Evolutionary conservation across 35 echinoderm and acorn worm genomes (phyloP).

Genomic region (Heliocidaris tuberculata): DNA sequence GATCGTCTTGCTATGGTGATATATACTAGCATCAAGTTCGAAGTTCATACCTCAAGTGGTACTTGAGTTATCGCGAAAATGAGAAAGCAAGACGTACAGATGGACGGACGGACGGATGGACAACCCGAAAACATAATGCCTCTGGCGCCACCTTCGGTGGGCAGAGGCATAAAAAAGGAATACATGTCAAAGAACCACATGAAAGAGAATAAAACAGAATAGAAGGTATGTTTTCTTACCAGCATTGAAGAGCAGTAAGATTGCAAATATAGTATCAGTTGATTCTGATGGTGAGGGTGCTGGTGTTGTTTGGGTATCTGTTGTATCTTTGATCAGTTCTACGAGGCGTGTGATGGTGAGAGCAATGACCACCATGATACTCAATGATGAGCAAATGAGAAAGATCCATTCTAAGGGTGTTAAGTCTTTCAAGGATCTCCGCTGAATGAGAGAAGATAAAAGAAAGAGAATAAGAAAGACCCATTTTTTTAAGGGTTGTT

Average conservation of each 20-base stretch:
- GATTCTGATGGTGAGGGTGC: background rate
- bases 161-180: too few species aligned
- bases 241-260: slow-evolving; percentile 42
- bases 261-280: slow-evolving; percentile 11
- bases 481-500: too few species aligned
- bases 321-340: background rate
- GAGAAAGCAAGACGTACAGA: too few species aligned
- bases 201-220: background rate
- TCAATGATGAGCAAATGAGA: background rate
- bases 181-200: too few species aligned
- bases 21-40: too few species aligned
- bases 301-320: background rate
- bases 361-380: slow-evolving; percentile 14
- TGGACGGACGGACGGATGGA: too few species aligned
- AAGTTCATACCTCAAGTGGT: too few species aligned
- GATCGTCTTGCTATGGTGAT: too few species aligned
- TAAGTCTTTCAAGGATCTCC: slow-evolving; percentile 13
- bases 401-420: slow-evolving; percentile 34
- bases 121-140: too few species aligned
- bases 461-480: too few species aligned
- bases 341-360: slow-evolving; percentile 29
- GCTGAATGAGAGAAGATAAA: background rate
- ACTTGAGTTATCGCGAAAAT: too few species aligned
- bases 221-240: background rate
- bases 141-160: too few species aligned